Evolutionary conservation across 2,113 vertebrate genomes (phyloP).

Genomic region (Lanius collurio): DNA sequence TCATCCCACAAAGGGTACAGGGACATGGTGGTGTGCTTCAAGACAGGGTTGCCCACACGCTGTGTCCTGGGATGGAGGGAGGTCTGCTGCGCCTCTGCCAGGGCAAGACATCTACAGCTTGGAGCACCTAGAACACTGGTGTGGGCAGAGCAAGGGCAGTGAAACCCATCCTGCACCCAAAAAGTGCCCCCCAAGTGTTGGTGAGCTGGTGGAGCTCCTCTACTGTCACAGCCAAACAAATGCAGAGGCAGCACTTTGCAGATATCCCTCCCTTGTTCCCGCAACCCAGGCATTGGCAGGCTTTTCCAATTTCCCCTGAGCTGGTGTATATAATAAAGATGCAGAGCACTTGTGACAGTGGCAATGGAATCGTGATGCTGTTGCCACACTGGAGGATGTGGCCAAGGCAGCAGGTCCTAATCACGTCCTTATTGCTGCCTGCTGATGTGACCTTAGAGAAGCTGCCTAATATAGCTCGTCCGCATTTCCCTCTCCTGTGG

Average conservation of each 20-base stretch:
- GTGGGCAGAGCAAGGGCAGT: neutral
- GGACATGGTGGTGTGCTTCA: neutral
- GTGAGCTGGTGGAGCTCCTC: neutral
- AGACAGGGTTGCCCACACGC: neutral
- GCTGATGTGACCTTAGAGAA: conserved; percentile 9
- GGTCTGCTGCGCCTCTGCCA: neutral
- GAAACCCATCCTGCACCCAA: neutral
- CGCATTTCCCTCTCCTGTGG: neutral
- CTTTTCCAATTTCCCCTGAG: neutral
- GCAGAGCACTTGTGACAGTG: neutral
- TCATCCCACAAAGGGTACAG: neutral
- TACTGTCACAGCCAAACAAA: neutral
- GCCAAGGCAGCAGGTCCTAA: conserved; percentile 10
- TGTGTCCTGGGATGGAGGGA: rapidly evolving
- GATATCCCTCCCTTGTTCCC: neutral
- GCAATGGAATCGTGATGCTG: neutral
- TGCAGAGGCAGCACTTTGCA: neutral
- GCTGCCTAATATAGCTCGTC: neutral
- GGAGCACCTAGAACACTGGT: neutral
- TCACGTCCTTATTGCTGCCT: neutral
- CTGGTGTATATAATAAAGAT: neutral
- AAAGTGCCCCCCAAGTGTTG: neutral
- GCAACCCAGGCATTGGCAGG: neutral
- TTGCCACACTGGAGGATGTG: neutral
- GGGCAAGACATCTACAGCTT: neutral